Base-by-base conservation (phyloP, 2,113 vertebrate species). In the Brachypodius melanocephalos region DNA sequence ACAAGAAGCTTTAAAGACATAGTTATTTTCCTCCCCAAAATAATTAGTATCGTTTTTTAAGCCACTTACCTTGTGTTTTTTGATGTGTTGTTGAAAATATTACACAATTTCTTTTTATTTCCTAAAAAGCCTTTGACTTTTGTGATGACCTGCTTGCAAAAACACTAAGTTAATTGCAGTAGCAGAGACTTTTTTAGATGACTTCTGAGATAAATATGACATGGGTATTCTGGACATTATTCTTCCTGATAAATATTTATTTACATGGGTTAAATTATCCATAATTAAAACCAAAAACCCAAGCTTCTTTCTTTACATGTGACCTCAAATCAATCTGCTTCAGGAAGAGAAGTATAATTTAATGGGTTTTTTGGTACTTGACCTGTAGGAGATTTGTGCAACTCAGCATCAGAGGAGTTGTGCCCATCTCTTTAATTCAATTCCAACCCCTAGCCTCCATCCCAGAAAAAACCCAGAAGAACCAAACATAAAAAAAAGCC, bases 381-480 rank as follows among this genome's bases (percentile, higher is more conserved):
- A 76, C 9, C 32, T 76, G 34, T 24, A 59, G 18, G 24, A 76
- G 24, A 48, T 54, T 34, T 58, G 25, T 49, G n/a, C 5, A 63
- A 8, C 5, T 31, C 12, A 18, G 12, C 10, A 65, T 38, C 5
- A 5, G 6, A 65, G 22, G 75, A 85, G 12, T 42, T 55, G 9
- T 45, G 22, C 4, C 31, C 7, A 8, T 3, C 10, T 24, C 14
- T 15, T 25, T 58, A 3, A 25, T 38, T 38, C 32, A 67, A 13
- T 48, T 57, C 5, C 51, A 83, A 63, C 6, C 1, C 12, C 3
- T 11, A 32, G 21, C 3, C 20, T 29, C 14, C 8, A 3, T 4
- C 2, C 4, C 3, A 34, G 5, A 17, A 68, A 38, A 67, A 59
- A 36, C 0, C 0, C 11, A 11, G 31, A 46, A 71, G 14, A 63